Evolutionary conservation across 2,888 invertebrate species (phyloP).

Genomic region (Agonopterix arenella): DNA sequence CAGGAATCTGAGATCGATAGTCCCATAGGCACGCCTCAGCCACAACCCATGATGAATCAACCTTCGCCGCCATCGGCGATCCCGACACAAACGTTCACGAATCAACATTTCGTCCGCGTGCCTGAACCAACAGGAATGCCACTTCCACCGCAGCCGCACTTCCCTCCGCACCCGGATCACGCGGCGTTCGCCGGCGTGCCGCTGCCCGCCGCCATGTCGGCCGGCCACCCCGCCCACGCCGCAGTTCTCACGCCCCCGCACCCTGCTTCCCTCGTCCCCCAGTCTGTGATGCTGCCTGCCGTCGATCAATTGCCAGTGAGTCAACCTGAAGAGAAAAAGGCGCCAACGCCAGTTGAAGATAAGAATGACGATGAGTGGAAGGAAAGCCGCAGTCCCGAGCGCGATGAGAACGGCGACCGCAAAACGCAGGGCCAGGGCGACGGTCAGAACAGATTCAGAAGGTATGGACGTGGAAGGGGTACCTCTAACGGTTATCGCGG

Average conservation of each 20-base stretch:
- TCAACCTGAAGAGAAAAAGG: conserved; percentile 26
- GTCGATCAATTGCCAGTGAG: conserved; percentile 45
- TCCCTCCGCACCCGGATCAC: conserved; percentile 36
- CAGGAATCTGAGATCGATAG: conserved; percentile 94
- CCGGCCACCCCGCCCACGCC: conserved; percentile 18
- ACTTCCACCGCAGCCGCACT: conserved; percentile 59
- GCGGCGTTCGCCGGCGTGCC: conserved; percentile 58
- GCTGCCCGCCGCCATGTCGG: conserved; percentile 17
- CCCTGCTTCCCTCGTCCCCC: conserved; percentile 58
- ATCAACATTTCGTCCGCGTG: conserved; percentile 83
- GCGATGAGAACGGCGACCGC: conserved; percentile 46
- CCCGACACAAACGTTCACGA: conserved; percentile 90
- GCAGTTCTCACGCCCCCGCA: conserved; percentile 45
- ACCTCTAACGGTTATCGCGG: conserved; percentile 63
- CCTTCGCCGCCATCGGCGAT: conserved; percentile 71
- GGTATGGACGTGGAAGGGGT: conserved; percentile 55
- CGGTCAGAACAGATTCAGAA: conserved; percentile 51
- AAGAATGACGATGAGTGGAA: conserved; percentile 47
- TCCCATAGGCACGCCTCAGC: conserved; percentile 78
- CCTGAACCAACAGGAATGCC: conserved; percentile 75
- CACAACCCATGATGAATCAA: conserved; percentile 56
- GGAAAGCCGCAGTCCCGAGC: conserved; percentile 52
- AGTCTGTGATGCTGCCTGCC: conserved; percentile 55
- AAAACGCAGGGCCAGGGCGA: conserved; percentile 61
- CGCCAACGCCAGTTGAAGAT: conserved; percentile 32